phyloP scores from a whole-genome alignment of 2,888 invertebrate species.

The Tetranychus piercei region DNA sequence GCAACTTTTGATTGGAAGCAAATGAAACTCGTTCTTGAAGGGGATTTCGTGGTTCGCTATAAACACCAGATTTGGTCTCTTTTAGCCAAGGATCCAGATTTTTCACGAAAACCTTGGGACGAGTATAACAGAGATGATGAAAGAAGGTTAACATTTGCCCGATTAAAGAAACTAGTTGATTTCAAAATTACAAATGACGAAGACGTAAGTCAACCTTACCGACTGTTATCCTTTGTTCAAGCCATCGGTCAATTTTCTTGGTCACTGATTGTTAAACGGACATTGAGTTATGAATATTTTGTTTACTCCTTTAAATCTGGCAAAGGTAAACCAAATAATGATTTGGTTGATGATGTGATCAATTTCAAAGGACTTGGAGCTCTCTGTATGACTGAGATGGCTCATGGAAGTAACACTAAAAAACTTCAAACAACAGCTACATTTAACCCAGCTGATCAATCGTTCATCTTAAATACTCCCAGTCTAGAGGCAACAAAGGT shows the following conservation, averaged over 20 bases:
- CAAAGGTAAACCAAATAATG: conserved; percentile 17
- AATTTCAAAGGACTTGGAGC: conserved; percentile 44
- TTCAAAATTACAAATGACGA: conserved; percentile 44
- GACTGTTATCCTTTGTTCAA: conserved; percentile 30
- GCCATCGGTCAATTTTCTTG: conserved; percentile 34
- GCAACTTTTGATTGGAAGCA: conserved; percentile 36
- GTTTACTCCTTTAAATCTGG: conserved; percentile 15
- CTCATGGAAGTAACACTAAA: conserved; percentile 75
- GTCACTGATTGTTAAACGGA: conserved; percentile 32
- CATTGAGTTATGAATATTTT: conserved; percentile 30
- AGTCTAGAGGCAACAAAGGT: conserved; percentile 59
- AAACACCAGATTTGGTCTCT: conserved; percentile 49
- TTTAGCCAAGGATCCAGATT: conserved; percentile 58
- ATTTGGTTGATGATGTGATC: conserved; percentile 20
- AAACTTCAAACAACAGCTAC: conserved; percentile 69
- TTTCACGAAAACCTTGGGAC: conserved; percentile 43
- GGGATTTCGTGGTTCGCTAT: conserved; percentile 33
- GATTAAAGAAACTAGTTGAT: conserved; percentile 44
- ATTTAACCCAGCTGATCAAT: conserved; percentile 49
- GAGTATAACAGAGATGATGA: conserved; percentile 48
- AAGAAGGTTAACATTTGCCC: conserved; percentile 36
- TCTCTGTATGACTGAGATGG: conserved; percentile 70
- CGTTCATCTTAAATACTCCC: conserved; percentile 54
- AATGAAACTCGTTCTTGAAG: conserved; percentile 34
- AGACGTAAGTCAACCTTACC: conserved; percentile 33